These are phyloP conservation scores for fruit fly (Drosophila melanogaster) DNA, from an alignment of 1,140 invertebrate genomes.

Conservation along the genomic window DNA sequence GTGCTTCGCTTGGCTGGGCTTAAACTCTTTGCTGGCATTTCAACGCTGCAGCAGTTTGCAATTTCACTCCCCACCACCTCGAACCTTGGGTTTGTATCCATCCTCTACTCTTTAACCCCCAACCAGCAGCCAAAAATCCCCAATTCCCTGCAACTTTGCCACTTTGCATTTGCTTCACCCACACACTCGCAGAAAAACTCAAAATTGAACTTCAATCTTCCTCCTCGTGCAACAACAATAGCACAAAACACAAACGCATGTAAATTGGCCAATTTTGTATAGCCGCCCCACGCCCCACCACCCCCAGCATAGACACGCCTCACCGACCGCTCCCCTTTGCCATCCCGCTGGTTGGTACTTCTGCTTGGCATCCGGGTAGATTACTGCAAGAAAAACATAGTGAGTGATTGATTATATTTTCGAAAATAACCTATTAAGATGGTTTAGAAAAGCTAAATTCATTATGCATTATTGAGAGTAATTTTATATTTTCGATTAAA, in stretches of 20 bases:
- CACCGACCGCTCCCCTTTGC: neutral
- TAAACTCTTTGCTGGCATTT: constrained; percentile 76
- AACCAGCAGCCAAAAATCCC: neutral
- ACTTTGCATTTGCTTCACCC: constrained; percentile 64
- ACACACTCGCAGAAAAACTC: constrained; percentile 33
- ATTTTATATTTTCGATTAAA: too few species aligned
- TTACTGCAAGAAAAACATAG: neutral
- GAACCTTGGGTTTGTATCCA: neutral
- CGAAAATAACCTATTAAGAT: too few species aligned
- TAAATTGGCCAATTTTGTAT: constrained; percentile 76
- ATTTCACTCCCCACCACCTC: constrained; percentile 31
- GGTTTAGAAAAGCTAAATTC: too few species aligned
- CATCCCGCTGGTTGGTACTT: constrained; percentile 11
- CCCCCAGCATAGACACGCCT: constrained; percentile 35
- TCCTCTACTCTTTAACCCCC: constrained; percentile 2
- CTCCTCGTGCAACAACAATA: constrained; percentile 31
- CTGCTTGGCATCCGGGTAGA: constrained; percentile 6
- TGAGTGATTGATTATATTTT: too few species aligned
- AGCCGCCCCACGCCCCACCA: constrained; percentile 42
- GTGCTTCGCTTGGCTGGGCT: constrained; percentile 72
- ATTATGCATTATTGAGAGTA: too few species aligned
- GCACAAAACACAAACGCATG: constrained; percentile 70
- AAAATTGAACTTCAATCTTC: constrained; percentile 73
- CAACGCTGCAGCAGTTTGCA: constrained; percentile 56
- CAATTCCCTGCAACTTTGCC: constrained; percentile 42